Conservation (phyloP, 2,797 vertebrate species). For the Acanthurus lineatus region DNA sequence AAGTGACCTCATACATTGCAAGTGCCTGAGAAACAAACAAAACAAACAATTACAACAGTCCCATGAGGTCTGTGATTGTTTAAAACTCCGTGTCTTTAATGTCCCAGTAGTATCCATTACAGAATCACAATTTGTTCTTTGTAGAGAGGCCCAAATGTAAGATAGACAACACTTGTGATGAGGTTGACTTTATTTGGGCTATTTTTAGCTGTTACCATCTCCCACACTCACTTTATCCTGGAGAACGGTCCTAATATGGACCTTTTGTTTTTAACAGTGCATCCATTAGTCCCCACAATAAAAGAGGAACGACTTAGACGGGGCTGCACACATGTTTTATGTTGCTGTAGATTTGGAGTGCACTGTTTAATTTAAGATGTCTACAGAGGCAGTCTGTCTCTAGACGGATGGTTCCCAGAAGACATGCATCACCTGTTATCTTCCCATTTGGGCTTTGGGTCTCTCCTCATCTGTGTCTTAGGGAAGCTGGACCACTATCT, state of each 20-base stretch:
- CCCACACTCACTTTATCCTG: constrained; percentile 37
- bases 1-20: constrained; percentile 75
- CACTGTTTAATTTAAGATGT: constrained; percentile 75
- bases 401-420: constrained; percentile 58
- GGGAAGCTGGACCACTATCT: constrained; percentile 23
- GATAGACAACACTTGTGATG: constrained; percentile 48
- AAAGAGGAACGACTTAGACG: constrained; percentile 62
- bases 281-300: constrained; percentile 68
- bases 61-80: neutral
- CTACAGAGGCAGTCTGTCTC: constrained; percentile 53
- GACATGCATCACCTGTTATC: constrained; percentile 76
- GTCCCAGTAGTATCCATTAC: neutral
- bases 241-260: constrained; percentile 78
- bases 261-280: constrained; percentile 18
- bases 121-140: constrained; percentile 4
- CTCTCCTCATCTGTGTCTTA: constrained; percentile 23
- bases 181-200: constrained; percentile 43
- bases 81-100: neutral
- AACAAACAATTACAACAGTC: neutral
- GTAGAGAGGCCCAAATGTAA: constrained; percentile 28
- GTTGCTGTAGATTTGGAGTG: constrained; percentile 54
- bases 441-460: constrained; percentile 58
- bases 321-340: constrained; percentile 72
- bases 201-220: constrained; percentile 63
- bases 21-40: neutral